Evolutionary conservation across 2,797 vertebrate genomes (phyloP), one percentile per base, ranked within the genome.

Genomic region (Hemibagrus guttatus): DNA sequence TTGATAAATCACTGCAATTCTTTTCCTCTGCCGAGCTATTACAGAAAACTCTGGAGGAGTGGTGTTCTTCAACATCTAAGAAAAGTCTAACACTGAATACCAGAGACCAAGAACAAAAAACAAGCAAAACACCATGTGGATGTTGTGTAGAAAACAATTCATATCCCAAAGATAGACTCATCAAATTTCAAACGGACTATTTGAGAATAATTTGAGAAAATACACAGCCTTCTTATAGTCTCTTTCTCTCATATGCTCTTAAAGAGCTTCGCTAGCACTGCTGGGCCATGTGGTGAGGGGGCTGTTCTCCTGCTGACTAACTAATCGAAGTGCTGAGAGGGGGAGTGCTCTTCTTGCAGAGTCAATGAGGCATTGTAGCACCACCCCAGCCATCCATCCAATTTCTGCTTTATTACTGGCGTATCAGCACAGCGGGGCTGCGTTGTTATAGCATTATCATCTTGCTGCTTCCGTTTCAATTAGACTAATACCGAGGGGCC

Each of bases 361-460:
- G 91, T 92, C 92, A 94, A 92, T 93, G 94, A 95, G 93, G 91
- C 91, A 90, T 84, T 28, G 46, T 82, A 88, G 81, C 87, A 87
- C 85, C 84, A 87, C 88, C 84, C 84, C 63, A 81, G 83, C 84
- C 84, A 90, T 89, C 87, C 89, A 63, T 93, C 94, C 93, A 89
- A 91, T 94, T 93, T 92, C 86, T 93, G 92, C 89, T 93, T 93
- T 94, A 94, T 93, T 92, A 92, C 91, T 74, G 74, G 89, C 82
- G 75, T 92, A 88, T 91, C 86, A 86, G 87, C 92, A 85, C 91
- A 88, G 91, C 23, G 59, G 89, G 88, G 87, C 89, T 68, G 79
- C 92, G 93, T 93, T 93, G 92, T 92, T 93, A 91, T 83, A 91
- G 91, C 89, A 89, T 91, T 92, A 94, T 94, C 92, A 91, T 89